Evolutionary conservation across 2,888 invertebrate species (phyloP).

Genomic region (Eueremaeus valkanovi): DNA sequence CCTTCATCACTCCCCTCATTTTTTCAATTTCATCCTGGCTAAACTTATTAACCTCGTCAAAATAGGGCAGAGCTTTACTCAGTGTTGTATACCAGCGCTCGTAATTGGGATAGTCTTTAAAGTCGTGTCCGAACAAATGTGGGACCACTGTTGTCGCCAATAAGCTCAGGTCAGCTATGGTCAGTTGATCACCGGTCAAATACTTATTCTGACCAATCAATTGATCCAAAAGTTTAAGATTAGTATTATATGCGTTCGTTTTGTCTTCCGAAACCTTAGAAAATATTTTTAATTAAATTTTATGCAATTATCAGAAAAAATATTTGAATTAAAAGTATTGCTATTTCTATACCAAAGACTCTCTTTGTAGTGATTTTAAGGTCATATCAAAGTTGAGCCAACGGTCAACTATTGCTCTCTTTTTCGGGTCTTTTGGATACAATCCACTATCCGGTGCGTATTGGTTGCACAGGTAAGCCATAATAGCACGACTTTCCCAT

Average conservation of each 20-base stretch:
- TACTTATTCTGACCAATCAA: not conserved
- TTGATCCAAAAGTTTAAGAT: not conserved
- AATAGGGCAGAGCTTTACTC: conserved; percentile 38
- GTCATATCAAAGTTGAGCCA: no score
- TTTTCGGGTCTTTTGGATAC: no score
- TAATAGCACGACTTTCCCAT: no score
- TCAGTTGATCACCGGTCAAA: conserved; percentile 55
- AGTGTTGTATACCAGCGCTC: conserved; percentile 42
- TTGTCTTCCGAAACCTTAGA: no score
- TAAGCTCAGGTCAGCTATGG: conserved; percentile 71
- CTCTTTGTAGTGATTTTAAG: no score
- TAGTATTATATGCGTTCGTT: not conserved
- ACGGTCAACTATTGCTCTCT: no score
- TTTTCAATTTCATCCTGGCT: not conserved
- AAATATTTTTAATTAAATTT: no score
- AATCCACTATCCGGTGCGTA: no score
- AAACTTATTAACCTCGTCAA: not conserved
- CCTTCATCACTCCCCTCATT: not conserved
- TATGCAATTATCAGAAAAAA: no score
- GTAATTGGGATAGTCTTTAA: conserved; percentile 38
- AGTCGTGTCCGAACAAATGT: conserved; percentile 55
- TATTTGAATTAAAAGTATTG: no score
- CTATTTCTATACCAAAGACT: no score
- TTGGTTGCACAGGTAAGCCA: no score
- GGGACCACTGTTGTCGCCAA: conserved; percentile 65